Base-by-base conservation (phyloP, 2,888 invertebrate species). In the Chaetoderma sp. region DNA sequence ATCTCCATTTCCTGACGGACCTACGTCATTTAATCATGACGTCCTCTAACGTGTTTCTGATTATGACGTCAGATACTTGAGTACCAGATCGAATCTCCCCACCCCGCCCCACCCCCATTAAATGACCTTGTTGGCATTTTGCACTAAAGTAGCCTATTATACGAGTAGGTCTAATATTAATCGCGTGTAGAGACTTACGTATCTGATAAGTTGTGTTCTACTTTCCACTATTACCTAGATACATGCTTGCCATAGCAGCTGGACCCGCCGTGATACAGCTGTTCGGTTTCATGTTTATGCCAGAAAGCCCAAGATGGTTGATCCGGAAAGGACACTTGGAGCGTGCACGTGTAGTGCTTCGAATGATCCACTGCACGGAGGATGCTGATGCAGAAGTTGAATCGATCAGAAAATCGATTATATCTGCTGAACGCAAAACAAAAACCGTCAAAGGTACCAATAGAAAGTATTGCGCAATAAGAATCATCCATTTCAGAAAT, bases 291-390 rank as follows among this genome's bases (percentile, higher is more conserved):
- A 67, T 88, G 18, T 88, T 88, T 73, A 83, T 90, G 81, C 89
- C 90, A 1, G 89, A 90, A 74, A 88, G 88, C 63, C 89, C 90
- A 2, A 78, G 90, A 5, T 89, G 88, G 88, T 77, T 89, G 55
- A 78, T 88, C 30, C 81, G 79, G n/a, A 78, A 80, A 59, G 80
- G 79, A 18, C 69, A 65, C 25, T 70, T 79, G 28, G 78, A 78
- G 4, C 73, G 80, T 44, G 86, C 86, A 0, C 64, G 74, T 4
- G 68, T 67, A 18, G 85, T 86, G 4, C 72, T 88, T 30, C 70
- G 69, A 23, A 80, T 72, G 27, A 83, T 88, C 23, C 78, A 88
- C 2, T 86, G 85, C 3, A 73, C 78, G 18, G 69, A 68, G 42
- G 72, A 78, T 30, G 70, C 82, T 16, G 77, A 79, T 23, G 73